A percentile compares a stretch with the other conserved stretches of the same genome.
Conservation (phyloP, 2,797 vertebrate species). For the Philypnodon macrostomus region DNA sequence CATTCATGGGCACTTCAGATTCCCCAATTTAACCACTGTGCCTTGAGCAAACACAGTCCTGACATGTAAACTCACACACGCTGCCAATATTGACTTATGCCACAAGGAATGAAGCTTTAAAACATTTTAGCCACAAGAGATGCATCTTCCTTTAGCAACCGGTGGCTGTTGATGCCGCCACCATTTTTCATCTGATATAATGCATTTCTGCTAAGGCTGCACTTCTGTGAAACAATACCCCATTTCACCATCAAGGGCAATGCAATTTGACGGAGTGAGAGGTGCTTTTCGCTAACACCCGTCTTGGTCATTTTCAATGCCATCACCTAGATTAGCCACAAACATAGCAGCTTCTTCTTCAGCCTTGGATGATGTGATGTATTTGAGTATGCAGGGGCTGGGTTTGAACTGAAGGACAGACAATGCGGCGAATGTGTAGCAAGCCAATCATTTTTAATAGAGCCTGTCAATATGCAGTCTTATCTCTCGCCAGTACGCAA, state of each 20-base stretch:
- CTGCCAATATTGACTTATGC: slow-evolving; percentile 11
- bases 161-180: slow-evolving; percentile 10
- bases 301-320: slow-evolving; percentile 4
- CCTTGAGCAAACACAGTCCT: too few species aligned
- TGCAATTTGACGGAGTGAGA: neutral
- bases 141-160: slow-evolving; percentile 5
- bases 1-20: too few species aligned
- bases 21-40: too few species aligned
- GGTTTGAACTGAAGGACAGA: slow-evolving; percentile 36
- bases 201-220: slow-evolving; percentile 42
- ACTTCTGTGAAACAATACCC: slow-evolving; percentile 8
- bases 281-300: neutral
- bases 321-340: slow-evolving; percentile 25
- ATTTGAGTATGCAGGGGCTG: slow-evolving; percentile 33
- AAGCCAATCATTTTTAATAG: slow-evolving; percentile 45
- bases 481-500: slow-evolving; percentile 12
- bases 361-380: slow-evolving; percentile 16
- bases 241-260: slow-evolving; percentile 10
- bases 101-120: slow-evolving; percentile 19
- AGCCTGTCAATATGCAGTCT: slow-evolving; percentile 26
- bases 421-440: slow-evolving; percentile 17
- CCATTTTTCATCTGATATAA: slow-evolving; percentile 12
- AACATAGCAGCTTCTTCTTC: slow-evolving; percentile 4
- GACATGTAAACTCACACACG: too few species aligned
- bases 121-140: slow-evolving; percentile 18